Evolutionary conservation across 2,113 vertebrate genomes (phyloP).

Genomic region (Numenius arquata): DNA sequence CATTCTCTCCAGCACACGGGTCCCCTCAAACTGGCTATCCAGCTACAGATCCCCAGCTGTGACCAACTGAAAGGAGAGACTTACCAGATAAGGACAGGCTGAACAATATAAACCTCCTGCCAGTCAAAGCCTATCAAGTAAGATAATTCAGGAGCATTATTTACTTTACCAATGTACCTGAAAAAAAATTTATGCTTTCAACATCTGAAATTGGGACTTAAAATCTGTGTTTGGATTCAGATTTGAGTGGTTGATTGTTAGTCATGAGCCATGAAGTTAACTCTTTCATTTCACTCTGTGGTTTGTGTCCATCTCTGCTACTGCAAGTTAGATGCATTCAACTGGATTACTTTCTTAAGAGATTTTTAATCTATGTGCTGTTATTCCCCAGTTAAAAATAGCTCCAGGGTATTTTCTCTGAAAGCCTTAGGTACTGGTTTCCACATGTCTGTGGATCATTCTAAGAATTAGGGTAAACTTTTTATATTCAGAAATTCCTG

Average conservation of each 20-base stretch:
- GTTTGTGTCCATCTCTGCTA: neutral
- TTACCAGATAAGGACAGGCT: neutral
- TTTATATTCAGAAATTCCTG: neutral
- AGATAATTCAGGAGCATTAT: neutral
- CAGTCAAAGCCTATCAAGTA: neutral
- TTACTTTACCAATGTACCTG: neutral
- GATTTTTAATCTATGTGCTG: neutral
- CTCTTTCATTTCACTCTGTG: neutral
- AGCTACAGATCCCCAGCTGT: neutral
- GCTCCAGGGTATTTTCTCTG: neutral
- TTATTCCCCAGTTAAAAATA: neutral
- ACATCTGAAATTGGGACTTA: neutral
- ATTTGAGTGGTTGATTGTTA: neutral
- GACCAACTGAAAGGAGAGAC: neutral
- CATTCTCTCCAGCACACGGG: fast-evolving
- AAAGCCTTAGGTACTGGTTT: neutral
- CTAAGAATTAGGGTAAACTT: neutral
- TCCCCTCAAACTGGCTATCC: neutral
- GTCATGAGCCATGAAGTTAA: neutral
- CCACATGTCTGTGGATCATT: neutral
- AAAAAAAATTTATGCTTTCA: neutral
- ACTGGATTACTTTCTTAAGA: neutral
- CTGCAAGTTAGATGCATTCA: neutral
- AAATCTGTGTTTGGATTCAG: neutral
- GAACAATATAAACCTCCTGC: neutral